These are phyloP conservation scores for Colius striatus DNA, from an alignment of 2,113 vertebrate species.

Conservation along the genomic window DNA sequence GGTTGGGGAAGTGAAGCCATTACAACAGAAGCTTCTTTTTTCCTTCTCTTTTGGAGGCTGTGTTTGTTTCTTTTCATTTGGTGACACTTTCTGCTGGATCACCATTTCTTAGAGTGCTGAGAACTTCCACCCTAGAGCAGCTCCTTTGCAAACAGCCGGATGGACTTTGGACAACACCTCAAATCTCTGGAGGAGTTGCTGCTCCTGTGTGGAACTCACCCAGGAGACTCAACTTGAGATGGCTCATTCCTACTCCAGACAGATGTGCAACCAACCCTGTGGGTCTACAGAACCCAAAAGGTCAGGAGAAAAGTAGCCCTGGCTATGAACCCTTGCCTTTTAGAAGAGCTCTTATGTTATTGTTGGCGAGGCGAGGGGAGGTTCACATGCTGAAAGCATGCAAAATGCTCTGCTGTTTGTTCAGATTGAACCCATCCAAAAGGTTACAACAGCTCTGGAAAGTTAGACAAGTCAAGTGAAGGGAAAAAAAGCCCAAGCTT, in stretches of 20 bases:
- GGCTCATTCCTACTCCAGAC: neutral
- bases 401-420: neutral
- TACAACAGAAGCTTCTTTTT: neutral
- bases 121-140: neutral
- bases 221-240: neutral
- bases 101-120: neutral
- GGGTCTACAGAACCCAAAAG: neutral
- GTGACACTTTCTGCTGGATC: no score
- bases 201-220: neutral
- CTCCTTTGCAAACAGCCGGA: neutral
- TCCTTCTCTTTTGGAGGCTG: no score
- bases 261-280: neutral
- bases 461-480: neutral
- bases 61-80: neutral
- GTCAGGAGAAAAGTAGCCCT: neutral
- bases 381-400: neutral
- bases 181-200: neutral
- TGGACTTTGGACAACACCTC: neutral
- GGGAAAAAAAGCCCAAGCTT: neutral
- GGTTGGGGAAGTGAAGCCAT: accelerated
- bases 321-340: neutral
- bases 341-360: neutral
- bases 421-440: neutral
- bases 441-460: neutral
- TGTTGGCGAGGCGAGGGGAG: neutral